Conservation (phyloP, 2,888 invertebrate species). For the Sepioteuthis lessoniana region DNA sequence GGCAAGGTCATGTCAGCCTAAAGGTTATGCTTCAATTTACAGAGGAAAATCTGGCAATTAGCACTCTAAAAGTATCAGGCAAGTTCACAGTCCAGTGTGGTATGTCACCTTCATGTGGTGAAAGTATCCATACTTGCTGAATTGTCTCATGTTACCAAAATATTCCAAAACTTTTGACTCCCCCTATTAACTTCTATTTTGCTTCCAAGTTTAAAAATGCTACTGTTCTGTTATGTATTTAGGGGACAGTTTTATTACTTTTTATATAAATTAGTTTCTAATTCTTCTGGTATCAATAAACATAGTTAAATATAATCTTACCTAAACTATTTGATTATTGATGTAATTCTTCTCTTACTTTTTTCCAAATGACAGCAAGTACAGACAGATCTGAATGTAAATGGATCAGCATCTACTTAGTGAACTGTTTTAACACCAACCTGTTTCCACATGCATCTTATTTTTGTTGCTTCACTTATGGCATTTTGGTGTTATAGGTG, state of each 20-base stretch:
- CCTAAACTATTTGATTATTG: neutral
- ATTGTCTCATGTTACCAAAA: no score
- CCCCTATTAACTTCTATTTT: no score
- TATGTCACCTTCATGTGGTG: no score
- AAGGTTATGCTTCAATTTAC: no score
- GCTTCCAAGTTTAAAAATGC: neutral
- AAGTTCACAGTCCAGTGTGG: no score
- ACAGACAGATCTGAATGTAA: neutral
- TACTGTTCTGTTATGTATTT: neutral
- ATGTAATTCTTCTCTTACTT: neutral
- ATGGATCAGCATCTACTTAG: conserved; percentile 33
- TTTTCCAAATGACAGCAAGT: neutral
- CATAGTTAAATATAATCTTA: neutral
- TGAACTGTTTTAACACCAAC: neutral
- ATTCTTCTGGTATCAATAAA: neutral
- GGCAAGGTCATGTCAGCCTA: no score
- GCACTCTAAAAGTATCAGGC: no score
- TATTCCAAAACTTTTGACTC: no score
- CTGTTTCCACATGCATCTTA: conserved; percentile 21
- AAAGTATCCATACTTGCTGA: no score
- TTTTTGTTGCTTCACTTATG: neutral
- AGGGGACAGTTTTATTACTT: neutral
- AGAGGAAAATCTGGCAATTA: no score
- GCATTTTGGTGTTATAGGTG: neutral
- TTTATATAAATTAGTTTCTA: neutral